phyloP scores from a whole-genome alignment of 2,113 vertebrate genomes.

The Podarcis raffonei region DNA sequence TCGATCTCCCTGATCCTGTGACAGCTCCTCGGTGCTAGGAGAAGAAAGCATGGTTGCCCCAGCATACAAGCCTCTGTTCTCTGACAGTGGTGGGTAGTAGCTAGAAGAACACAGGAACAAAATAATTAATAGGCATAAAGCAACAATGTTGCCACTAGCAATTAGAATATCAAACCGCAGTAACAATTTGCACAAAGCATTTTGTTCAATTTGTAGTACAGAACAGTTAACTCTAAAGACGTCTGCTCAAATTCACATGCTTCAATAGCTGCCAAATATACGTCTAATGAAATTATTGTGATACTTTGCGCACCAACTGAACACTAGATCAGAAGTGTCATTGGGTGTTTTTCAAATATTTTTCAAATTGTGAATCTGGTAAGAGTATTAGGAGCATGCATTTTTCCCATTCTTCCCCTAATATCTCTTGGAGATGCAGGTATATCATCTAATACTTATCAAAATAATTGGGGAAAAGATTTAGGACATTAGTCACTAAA shows the following conservation, averaged over 20 bases:
- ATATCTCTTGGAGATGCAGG: neutral
- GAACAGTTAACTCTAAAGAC: neutral
- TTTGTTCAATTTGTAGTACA: neutral
- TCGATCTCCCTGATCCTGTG: slow-evolving; percentile 95
- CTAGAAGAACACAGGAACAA: slow-evolving; percentile 63
- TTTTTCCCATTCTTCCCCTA: no score
- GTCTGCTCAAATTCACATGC: neutral
- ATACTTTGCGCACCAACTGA: fast-evolving
- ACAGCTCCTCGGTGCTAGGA: slow-evolving; percentile 94
- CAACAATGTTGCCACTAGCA: slow-evolving; percentile 19
- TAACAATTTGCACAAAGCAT: slow-evolving; percentile 14
- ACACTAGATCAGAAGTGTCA: neutral
- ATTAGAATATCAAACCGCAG: neutral
- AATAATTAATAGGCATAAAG: neutral
- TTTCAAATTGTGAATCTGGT: neutral
- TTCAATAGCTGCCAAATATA: neutral
- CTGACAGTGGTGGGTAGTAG: slow-evolving; percentile 89
- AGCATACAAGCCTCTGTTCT: slow-evolving; percentile 88
- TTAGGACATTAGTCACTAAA: no score
- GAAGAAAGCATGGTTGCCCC: slow-evolving; percentile 91
- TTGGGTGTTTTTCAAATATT: no score
- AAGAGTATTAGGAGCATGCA: neutral
- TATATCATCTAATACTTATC: no score
- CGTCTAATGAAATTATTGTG: neutral
- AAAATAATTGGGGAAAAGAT: no score